Evolutionary conservation across 1,140 invertebrate species (phyloP), one percentile per base, ranked within the genome.

Genomic region (Macrobrachium nipponense): DNA sequence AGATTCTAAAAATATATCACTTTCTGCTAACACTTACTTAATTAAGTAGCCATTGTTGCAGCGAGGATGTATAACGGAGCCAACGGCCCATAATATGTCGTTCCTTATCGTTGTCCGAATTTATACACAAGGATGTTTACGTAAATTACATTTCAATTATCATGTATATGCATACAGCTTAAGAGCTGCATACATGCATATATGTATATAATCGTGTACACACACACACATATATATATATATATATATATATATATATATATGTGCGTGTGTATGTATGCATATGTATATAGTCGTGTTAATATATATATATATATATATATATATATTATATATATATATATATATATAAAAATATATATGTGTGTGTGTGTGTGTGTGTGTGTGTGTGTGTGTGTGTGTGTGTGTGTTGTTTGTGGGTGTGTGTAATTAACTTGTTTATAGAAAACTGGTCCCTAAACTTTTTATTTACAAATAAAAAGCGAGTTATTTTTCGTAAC

Each of bases 291-390:
- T 4, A 18, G 17, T 43, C n/a, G n/a, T 36, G n/a, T 18, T n/a
- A n/a, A 73, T 27, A 2, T 6, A 15, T 5, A 14, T 17, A 27
- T 10, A 8, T 43, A 6, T 66, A 12, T 66, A 23, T 66, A 23
- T 36, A 36, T n/a, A n/a, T n/a, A n/a, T n/a, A n/a, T n/a, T 4
- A 36, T 36, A 36, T 4, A 36, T 36, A 36, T 36, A 36, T 36
- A 36, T 36, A n/a, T 66, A 23, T 66, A 23, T 66, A 23, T 66
- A 23, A 20, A 23, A 6, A 23, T 66, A 23, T 66, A 12, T 66
- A 6, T 66, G 64, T 66, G 64, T 66, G 64, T 66, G 64, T 66
- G 64, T 66, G 64, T 66, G 64, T 66, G 12, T 66, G 12, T 66
- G 12, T 66, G 12, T 64, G 5, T 64, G 5, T 64, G 5, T 64